Conservation (phyloP, 2,888 invertebrate genomes). For the Pedicia rivosa region DNA sequence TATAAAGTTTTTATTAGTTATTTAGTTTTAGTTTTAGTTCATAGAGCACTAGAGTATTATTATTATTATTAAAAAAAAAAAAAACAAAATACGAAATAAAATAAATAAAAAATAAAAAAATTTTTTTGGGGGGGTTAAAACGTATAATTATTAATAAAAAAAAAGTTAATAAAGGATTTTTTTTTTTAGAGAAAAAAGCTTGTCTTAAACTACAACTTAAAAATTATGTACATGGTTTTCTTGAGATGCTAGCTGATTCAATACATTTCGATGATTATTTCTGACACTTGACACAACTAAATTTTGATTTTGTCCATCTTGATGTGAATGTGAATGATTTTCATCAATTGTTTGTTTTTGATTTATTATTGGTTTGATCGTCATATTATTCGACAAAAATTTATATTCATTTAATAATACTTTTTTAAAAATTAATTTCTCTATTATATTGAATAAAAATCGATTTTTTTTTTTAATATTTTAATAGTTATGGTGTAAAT, state of each 20-base stretch:
- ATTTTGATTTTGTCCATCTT: constrained; percentile 14
- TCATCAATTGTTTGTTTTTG: constrained; percentile 16
- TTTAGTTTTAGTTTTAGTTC: too few species aligned
- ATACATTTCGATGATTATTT: constrained; percentile 22
- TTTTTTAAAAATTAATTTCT: too few species aligned
- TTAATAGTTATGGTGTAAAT: too few species aligned
- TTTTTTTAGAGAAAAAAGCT: background rate
- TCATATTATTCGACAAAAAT: too few species aligned
- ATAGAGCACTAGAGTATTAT: too few species aligned
- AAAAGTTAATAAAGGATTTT: background rate
- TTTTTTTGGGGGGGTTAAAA: constrained; percentile 23
- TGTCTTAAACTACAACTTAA: background rate
- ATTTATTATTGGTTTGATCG: constrained; percentile 27
- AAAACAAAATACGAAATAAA: too few species aligned
- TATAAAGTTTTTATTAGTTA: too few species aligned
- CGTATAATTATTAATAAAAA: constrained; percentile 13
- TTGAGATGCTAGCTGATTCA: constrained; percentile 10
- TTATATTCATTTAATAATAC: too few species aligned
- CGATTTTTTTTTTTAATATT: too few species aligned
- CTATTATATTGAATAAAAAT: too few species aligned
- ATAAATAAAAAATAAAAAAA: too few species aligned
- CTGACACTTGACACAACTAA: constrained; percentile 14
- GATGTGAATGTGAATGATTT: constrained; percentile 18
- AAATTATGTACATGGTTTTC: constrained; percentile 1
- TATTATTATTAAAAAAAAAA: too few species aligned